Base-by-base conservation (phyloP, 1,140 invertebrate species). In the Caenorhabditis latens region DNA sequence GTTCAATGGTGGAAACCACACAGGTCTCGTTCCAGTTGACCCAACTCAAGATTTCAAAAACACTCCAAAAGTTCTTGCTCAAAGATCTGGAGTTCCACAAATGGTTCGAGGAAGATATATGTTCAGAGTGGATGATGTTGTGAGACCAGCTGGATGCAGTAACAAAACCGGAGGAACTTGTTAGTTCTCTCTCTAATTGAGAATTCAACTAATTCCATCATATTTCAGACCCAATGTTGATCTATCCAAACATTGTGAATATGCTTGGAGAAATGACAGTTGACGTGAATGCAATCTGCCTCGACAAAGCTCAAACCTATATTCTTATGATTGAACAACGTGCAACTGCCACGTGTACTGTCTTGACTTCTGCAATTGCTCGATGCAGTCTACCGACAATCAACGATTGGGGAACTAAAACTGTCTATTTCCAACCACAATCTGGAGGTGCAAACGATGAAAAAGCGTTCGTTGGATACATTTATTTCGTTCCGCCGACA, bases 241-340 rank as follows among this genome's bases (percentile, higher is more conserved):
- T 92, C 55, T 92, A 92, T 65, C 91, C 91, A 50, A 93, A 92
- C 84, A 92, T 92, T 67, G 90, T 92, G 8, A 93, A 92, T 83
- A 93, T 92, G 92, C 71, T 93, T 14, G 91, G 91, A 50, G 91
- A 92, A 86, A 92, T 92, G 91, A 93, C 90, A 57, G 90, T 92
- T 40, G 92, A 93, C 82, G 88, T 92, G 50, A 92, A 92, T 85
- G 91, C 90, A 13, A 90, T 93, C 48, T 92, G 91, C 84, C 86
- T 92, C 21, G 91, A 92, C 63, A 75, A 88, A 67, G 83, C 91
- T 32, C 90, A 90, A 84, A 92, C 91, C 40, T 92, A 92, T 61
- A 90, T 92, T 88, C 86, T 92, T 32, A 92, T 92, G 91, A 92
- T 92, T 46, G 91, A 92, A 90, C 92, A 92, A 85, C 87, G 91